phyloP scores from a whole-genome alignment of 1,140 invertebrate species.

The Drosophila auraria region DNA sequence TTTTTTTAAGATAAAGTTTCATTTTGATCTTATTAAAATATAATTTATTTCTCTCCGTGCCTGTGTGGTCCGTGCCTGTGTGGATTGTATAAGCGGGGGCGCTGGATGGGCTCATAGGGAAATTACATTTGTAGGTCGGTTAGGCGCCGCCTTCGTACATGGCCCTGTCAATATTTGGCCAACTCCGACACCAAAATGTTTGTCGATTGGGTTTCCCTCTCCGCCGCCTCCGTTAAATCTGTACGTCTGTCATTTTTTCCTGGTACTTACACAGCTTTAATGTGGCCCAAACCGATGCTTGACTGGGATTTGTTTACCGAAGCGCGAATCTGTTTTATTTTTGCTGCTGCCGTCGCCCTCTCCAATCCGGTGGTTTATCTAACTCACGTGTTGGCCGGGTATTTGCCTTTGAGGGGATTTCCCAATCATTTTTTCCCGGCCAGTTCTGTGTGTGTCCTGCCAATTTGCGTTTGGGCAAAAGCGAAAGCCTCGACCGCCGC shows the following conservation, averaged over 20 bases:
- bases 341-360: constrained; percentile 1
- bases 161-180: constrained; percentile 48
- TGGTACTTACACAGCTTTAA: constrained; percentile 52
- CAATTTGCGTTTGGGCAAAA: constrained; percentile 40
- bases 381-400: constrained; percentile 39
- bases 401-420: constrained; percentile 55
- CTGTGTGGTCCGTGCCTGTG: constrained; percentile 22
- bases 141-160: constrained; percentile 38
- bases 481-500: constrained; percentile 15
- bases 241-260: constrained; percentile 37
- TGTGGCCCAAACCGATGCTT: constrained; percentile 26
- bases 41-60: constrained; percentile 3
- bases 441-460: constrained; percentile 45
- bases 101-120: constrained; percentile 36
- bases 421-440: constrained; percentile 32
- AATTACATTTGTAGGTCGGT: constrained; percentile 58
- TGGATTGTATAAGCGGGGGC: constrained; percentile 24
- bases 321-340: constrained; percentile 62
- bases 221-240: neutral
- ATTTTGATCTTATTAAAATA: no score
- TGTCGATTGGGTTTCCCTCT: constrained; percentile 23
- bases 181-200: constrained; percentile 42
- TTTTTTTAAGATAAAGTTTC: no score
- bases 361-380: constrained; percentile 32
- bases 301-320: constrained; percentile 70